Evolutionary conservation across 2,113 vertebrate species (phyloP), one percentile per base, ranked within the genome.

Genomic region (Acanthochromis polyacanthus): DNA sequence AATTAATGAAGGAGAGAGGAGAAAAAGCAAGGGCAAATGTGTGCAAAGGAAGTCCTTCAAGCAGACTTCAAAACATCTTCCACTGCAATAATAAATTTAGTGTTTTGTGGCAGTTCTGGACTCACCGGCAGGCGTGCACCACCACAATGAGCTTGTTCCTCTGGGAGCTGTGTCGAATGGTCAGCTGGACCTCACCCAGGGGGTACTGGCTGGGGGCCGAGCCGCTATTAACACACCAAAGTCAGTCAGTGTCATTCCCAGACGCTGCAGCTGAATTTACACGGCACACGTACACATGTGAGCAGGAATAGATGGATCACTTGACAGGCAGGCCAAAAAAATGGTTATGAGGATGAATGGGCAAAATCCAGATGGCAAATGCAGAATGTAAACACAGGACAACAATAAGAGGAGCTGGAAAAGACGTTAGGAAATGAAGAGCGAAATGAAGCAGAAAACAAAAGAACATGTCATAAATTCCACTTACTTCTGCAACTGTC

Each of bases 91-190:
- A 15, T 51, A 59, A 75, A 76, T 30, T 46, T 7, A 59, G 43
- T 20, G 6, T 16, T 8, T 23, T 28, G 14, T 17, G 64, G 22
- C 15, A 20, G 59, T 23, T 16, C 25, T 70, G 40, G 61, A 19
- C 96, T 96, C 71, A 99, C 97, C 97, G 95, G 93, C 97, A 99
- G 84, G 95, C 93, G 75, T 99, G 98, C 67, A 96, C 96, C 57
- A 99, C 97, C 89, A 99, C 97, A 45, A 99, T 97, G 46, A 99
- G 95, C 83, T 97, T 98, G 92, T 98, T 99, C 86, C 98, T 96
- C 88, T 99, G 98, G 17, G 95, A 95, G 84, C 97, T 99, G 82
- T 99, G 96, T 62, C 98, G 95, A 70, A 99, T 88, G 0, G 98
- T 99, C 78, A 99, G 93, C 88, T 99, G 97, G 83, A 99, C 94